A percentile compares a stretch with the other conserved stretches of the same genome.
These are phyloP conservation scores for Delphinus delphis DNA, from an alignment of 2,113 vertebrate genomes.

Conservation along the genomic window DNA sequence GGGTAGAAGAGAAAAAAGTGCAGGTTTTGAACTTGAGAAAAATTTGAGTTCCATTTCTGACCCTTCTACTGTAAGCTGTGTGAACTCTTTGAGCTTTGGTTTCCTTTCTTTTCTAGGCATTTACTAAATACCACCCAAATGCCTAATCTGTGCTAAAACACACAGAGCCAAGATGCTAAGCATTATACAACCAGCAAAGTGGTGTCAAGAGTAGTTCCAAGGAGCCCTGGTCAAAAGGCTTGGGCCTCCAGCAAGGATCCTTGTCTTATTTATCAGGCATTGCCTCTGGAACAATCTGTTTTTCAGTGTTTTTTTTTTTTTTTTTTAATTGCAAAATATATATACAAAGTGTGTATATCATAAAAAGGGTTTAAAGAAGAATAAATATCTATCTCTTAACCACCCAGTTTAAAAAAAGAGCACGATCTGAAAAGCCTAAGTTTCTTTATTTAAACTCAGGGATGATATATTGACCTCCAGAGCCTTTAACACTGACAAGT, in stretches of 20 bases:
- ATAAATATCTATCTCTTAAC: not conserved
- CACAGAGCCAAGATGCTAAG: not conserved
- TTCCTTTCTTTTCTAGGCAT: conserved; percentile 18
- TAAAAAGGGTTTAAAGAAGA: conserved; percentile 4
- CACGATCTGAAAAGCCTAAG: not conserved
- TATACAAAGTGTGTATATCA: not conserved
- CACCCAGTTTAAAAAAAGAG: not conserved
- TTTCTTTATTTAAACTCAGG: conserved; percentile 2
- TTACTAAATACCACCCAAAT: not conserved
- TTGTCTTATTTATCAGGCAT: not conserved
- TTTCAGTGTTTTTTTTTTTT: not conserved
- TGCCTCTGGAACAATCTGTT: not conserved
- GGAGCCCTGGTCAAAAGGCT: not conserved
- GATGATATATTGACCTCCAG: not conserved
- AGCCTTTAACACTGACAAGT: not conserved
- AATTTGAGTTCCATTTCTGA: not conserved
- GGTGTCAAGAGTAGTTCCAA: not conserved
- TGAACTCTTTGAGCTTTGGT: not conserved
- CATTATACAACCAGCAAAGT: not conserved
- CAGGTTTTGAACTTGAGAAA: conserved; percentile 26
- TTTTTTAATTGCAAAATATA: not conserved
- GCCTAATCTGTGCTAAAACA: not conserved
- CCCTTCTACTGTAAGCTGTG: not conserved
- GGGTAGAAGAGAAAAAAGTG: not conserved
- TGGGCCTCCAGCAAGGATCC: not conserved